Conservation (phyloP, 2,797 vertebrate genomes). For the Hirundo rustica region DNA sequence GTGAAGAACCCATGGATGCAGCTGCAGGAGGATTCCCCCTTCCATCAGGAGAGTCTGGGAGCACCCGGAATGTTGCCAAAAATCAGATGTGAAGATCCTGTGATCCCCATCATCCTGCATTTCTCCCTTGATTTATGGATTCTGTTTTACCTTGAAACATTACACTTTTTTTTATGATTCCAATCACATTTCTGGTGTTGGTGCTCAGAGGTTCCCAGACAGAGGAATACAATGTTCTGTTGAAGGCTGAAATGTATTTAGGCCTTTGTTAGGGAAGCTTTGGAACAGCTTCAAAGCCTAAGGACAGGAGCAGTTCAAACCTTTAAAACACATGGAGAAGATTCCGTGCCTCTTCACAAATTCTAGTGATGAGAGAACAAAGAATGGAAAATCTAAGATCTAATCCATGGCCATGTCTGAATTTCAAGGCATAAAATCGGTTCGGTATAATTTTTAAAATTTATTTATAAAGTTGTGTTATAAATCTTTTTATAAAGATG, state of each 20-base stretch:
- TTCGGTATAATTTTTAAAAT: rapidly evolving
- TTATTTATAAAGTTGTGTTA: background rate
- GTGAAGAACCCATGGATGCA: background rate
- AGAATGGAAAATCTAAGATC: background rate
- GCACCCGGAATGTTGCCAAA: background rate
- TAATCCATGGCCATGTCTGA: background rate
- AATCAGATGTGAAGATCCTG: background rate
- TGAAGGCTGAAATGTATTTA: background rate
- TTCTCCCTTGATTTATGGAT: background rate
- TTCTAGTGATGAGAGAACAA: background rate
- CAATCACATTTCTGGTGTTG: background rate
- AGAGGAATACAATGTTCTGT: background rate
- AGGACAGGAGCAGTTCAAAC: background rate
- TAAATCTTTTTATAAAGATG: no score
- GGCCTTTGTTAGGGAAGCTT: background rate
- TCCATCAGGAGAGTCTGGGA: background rate
- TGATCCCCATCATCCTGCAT: background rate
- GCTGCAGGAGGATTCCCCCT: background rate
- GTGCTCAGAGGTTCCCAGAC: background rate
- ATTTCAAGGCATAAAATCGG: background rate
- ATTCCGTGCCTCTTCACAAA: background rate
- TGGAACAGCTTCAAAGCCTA: background rate
- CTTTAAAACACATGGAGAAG: background rate
- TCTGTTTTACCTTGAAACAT: background rate
- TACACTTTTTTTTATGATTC: background rate